These are phyloP conservation scores for Pteropus rufus DNA, from an alignment of 2,797 vertebrate genomes.

Conservation along the genomic window DNA sequence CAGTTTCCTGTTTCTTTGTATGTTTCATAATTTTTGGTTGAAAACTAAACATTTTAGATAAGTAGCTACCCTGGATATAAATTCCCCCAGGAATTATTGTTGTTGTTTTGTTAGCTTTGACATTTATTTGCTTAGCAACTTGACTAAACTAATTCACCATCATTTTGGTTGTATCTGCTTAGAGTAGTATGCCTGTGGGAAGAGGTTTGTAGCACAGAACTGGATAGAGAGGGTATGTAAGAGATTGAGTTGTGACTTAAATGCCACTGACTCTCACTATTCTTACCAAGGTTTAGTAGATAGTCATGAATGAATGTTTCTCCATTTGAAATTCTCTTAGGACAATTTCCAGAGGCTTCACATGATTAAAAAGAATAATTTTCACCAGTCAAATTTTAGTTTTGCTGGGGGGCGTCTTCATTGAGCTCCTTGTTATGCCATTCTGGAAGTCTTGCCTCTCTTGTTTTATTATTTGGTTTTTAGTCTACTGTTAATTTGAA, in stretches of 20 bases:
- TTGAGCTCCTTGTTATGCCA: not conserved
- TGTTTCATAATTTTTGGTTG: not conserved
- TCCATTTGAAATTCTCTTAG: not conserved
- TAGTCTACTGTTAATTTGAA: not conserved
- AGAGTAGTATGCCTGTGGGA: too few species aligned
- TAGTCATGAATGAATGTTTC: not conserved
- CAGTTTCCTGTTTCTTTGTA: not conserved
- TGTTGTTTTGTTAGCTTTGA: not conserved
- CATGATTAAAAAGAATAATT: not conserved
- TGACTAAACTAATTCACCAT: not conserved
- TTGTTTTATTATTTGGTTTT: not conserved
- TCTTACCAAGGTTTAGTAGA: not conserved
- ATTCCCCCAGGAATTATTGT: not conserved
- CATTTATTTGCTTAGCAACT: not conserved
- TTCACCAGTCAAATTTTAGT: not conserved
- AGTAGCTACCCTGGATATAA: not conserved
- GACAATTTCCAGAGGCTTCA: not conserved
- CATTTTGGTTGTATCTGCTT: not conserved
- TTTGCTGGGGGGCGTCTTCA: not conserved
- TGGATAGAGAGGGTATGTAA: too few species aligned
- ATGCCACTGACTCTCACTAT: not conserved
- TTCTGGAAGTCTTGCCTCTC: not conserved
- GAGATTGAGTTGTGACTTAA: not conserved
- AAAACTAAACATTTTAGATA: slow-evolving; percentile 1
- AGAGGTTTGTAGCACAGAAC: not conserved